phyloP scores from a whole-genome alignment of 1,140 invertebrate genomes.

The Drosophila baimaii region DNA sequence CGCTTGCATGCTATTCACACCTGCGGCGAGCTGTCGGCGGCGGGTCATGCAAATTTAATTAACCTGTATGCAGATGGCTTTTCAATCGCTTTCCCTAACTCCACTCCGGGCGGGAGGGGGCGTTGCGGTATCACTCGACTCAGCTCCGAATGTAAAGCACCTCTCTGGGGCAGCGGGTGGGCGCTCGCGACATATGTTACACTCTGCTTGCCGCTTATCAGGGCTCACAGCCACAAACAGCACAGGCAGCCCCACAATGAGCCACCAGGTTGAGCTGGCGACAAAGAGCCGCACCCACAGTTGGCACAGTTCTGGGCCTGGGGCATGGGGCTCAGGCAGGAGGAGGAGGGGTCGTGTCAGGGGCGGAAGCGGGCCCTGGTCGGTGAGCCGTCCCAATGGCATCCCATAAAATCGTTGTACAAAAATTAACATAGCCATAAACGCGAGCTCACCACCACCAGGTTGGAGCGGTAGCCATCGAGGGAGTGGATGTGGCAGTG shows the following conservation, averaged over 20 bases:
- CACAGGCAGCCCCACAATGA: constrained; percentile 28
- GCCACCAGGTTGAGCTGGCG: constrained; percentile 31
- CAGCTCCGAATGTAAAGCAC: constrained; percentile 42
- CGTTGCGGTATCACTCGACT: constrained; percentile 65
- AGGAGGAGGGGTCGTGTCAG: not conserved
- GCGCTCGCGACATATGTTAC: constrained; percentile 65
- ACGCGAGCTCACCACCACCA: constrained; percentile 35
- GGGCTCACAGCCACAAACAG: constrained; percentile 50
- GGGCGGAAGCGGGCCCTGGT: constrained; percentile 3
- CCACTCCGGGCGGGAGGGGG: too few species aligned
- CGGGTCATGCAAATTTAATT: constrained; percentile 55
- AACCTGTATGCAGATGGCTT: constrained; percentile 70
- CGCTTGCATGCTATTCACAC: constrained; percentile 34
- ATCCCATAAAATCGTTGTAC: constrained; percentile 73
- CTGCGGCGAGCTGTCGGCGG: constrained; percentile 11
- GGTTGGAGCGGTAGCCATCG: not conserved
- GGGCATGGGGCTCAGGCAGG: constrained; percentile 16
- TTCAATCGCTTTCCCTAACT: constrained; percentile 60
- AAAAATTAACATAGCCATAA: constrained; percentile 79
- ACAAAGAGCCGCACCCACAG: constrained; percentile 56
- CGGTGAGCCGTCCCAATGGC: constrained; percentile 45
- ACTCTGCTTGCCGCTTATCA: constrained; percentile 49
- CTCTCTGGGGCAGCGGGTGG: constrained; percentile 17
- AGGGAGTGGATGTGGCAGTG: not conserved
- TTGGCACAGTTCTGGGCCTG: constrained; percentile 61